A percentile compares a stretch with the other conserved stretches of the same genome.
Conservation (phyloP, 2,888 invertebrate genomes). For the Trachelus troglodyta region DNA sequence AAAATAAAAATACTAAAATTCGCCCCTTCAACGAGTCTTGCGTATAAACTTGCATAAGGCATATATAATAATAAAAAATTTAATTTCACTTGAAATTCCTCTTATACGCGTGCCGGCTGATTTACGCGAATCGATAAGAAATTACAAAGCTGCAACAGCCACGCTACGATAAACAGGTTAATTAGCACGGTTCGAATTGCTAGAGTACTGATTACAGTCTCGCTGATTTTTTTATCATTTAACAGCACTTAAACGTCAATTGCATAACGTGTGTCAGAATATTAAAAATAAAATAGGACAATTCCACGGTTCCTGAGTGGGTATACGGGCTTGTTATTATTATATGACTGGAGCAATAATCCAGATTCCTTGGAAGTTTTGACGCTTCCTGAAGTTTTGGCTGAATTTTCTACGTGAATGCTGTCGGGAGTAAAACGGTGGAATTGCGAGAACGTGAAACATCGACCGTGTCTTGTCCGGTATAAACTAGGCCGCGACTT, state of each 20-base stretch:
- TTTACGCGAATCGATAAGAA: not conserved
- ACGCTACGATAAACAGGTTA: not conserved
- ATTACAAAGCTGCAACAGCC: not conserved
- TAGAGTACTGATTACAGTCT: not conserved
- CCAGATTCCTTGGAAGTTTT: no score
- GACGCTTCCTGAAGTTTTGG: no score
- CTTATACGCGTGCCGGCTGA: not conserved
- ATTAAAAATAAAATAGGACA: not conserved
- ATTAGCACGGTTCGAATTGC: not conserved
- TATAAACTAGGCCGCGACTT: not conserved
- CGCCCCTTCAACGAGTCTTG: no score
- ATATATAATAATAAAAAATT: not conserved
- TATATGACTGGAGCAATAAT: no score
- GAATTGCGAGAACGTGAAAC: not conserved
- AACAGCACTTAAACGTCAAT: not conserved
- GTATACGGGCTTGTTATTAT: no score
- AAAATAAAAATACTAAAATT: not conserved
- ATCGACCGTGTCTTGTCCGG: not conserved
- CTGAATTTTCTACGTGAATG: no score
- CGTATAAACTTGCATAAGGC: not conserved
- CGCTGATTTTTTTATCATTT: not conserved
- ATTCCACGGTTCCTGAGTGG: not conserved
- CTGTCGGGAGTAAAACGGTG: not conserved
- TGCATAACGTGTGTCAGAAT: not conserved
- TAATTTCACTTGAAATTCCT: not conserved